Evolutionary conservation across 1,140 invertebrate genomes (phyloP), one percentile per base, ranked within the genome.

Genomic region (Chironomus tepperi): DNA sequence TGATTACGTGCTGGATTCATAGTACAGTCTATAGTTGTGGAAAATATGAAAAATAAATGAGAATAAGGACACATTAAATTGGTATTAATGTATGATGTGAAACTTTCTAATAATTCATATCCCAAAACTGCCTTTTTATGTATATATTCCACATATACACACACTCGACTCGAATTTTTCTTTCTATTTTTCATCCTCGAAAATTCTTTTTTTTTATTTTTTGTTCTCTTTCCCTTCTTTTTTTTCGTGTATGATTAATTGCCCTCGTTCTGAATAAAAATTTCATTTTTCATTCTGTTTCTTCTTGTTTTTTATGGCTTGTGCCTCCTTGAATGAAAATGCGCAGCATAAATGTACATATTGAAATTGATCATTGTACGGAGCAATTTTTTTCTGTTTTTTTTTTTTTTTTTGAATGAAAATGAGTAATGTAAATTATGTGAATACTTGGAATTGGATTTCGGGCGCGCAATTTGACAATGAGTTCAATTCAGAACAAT

Each of bases 21-120:
- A n/a, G 9, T 57, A 10, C 8, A 12, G n/a, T n/a, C 10, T 57
- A n/a, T 12, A n/a, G n/a, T n/a, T n/a, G n/a, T n/a, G n/a, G n/a
- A 57, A 57, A n/a, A 57, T 12, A n/a, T n/a, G n/a, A n/a, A n/a
- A n/a, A n/a, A n/a, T n/a, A 67, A 67, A 67, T 21, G 16, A 18
- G 65, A 70, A 70, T 70, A 70, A 70, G 65, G 65, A 70, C 65
- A 21, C 65, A 70, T 21, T 57, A 57, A 57, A 57, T 15, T 34
- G n/a, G 47, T 57, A 57, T 57, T 57, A 57, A 57, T 57, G 47
- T 57, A 57, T 57, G 47, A 57, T 57, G 47, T 57, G 47, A 57
- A 57, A 57, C 12, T 57, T 57, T n/a, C 47, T 57, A n/a, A n/a
- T 57, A n/a, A 12, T n/a, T 57, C 47, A 57, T 57, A 47, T 57